Evolutionary conservation across 1,140 invertebrate species (phyloP), one percentile per base, ranked within the genome.

Genomic region (Cyrtorhinus lividipennis): DNA sequence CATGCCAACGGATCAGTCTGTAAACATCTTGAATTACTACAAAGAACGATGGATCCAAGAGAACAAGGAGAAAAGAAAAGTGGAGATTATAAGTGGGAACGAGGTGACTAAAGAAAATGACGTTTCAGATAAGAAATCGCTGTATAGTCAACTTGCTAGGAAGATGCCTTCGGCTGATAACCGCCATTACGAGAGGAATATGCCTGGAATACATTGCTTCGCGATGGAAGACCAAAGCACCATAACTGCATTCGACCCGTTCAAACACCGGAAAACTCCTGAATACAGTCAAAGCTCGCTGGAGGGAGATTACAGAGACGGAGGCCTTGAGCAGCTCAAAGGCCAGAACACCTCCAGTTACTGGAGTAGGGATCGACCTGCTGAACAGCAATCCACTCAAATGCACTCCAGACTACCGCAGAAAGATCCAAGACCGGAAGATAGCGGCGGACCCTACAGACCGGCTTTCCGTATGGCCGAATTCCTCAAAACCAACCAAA

Each of bases 21-120:
- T 18, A n/a, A 59, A 30, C 58, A 59, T 59, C 23, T n/a, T 26
- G 12, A 59, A 59, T 30, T 59, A 59, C n/a, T 59, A 59, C 27
- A 25, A 30, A 26, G 58, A 59, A 2, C 13, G 58, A 23, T 59
- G 58, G 58, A 30, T 59, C 38, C 58, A 59, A 26, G 15, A 59
- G 3, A 24, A 59, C n/a, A 59, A 59, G 24, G 58, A 59, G 27
- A 59, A 23, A n/a, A 25, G 22, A 30, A 23, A 30, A 5, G 58
- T 53, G 12, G 48, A 53, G 48, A 22, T 20, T 53, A 53, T 53
- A 5, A 53, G 48, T 20, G 48, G 48, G 20, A 53, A 3, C 20
- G 48, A 53, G 48, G 48, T 53, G 48, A 13, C 48, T 20, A 53
- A 20, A 20, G 20, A 53, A 15, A 5, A 10, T 5, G 48, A 20